A percentile compares a stretch with the other conserved stretches of the same genome.
Evolutionary conservation across 2,797 vertebrate species (phyloP).

Genomic region (Pangasius djambal): DNA sequence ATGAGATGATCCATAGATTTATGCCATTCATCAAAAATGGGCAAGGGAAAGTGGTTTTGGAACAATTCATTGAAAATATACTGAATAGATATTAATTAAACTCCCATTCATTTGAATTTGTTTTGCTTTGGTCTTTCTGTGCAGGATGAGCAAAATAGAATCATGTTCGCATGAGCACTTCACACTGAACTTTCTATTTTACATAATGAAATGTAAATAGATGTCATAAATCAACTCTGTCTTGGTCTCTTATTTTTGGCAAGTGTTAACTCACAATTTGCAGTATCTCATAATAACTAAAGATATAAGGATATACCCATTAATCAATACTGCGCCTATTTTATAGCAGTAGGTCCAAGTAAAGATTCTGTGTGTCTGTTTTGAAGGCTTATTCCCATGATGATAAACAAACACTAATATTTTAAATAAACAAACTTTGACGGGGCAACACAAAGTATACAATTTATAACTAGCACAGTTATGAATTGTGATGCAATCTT

Average conservation of each 20-base stretch:
- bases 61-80: slow-evolving; percentile 64
- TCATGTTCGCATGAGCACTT: slow-evolving; percentile 7
- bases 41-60: slow-evolving; percentile 49
- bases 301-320: slow-evolving; percentile 4
- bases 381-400: not conserved
- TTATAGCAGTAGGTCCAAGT: not conserved
- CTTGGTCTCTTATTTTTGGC: slow-evolving; percentile 16
- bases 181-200: not conserved
- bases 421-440: not conserved
- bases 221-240: slow-evolving; percentile 9
- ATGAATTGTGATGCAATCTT: not conserved
- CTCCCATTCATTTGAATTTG: slow-evolving; percentile 71
- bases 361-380: not conserved
- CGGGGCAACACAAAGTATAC: not conserved
- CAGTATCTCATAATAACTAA: slow-evolving; percentile 1
- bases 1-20: slow-evolving; percentile 39
- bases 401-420: not conserved
- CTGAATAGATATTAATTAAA: slow-evolving; percentile 69
- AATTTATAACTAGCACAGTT: not conserved
- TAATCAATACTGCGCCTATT: slow-evolving; percentile 2
- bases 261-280: slow-evolving; percentile 18
- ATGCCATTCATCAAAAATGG: slow-evolving; percentile 54
- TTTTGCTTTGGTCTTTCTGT: slow-evolving; percentile 63
- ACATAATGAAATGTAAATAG: not conserved
- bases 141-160: slow-evolving; percentile 54